A percentile compares a stretch with the other conserved stretches of the same genome.
These are phyloP conservation scores for Natator depressus DNA, from an alignment of 2,113 vertebrate genomes.

Conservation along the genomic window DNA sequence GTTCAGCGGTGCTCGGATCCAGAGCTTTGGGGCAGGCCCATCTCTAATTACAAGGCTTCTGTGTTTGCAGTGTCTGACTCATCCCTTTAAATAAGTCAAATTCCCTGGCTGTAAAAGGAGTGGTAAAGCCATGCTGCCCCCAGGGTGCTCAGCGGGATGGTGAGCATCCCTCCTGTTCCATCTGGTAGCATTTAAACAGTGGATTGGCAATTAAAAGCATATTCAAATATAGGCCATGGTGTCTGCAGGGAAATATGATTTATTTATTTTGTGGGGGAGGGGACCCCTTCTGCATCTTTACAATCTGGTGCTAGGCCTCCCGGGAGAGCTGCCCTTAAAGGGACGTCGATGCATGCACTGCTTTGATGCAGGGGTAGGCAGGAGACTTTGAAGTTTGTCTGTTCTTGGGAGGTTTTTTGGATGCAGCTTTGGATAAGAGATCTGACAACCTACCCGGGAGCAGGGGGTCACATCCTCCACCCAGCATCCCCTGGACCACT, in stretches of 20 bases:
- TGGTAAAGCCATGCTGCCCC: not conserved
- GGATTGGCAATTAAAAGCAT: not conserved
- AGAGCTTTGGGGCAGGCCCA: not conserved
- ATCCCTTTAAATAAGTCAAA: not conserved
- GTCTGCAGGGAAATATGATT: not conserved
- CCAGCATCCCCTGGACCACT: no score
- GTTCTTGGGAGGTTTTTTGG: not conserved
- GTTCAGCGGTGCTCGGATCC: not conserved
- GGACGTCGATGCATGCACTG: fast-evolving
- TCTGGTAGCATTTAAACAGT: not conserved
- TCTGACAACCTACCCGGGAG: not conserved
- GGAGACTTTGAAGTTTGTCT: not conserved
- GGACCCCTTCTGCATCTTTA: not conserved
- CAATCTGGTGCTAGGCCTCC: not conserved
- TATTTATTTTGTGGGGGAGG: fast-evolving
- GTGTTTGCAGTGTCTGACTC: not conserved
- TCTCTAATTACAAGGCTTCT: not conserved
- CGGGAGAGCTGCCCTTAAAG: not conserved
- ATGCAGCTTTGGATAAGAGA: not conserved
- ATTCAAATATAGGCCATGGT: not conserved
- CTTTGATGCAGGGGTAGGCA: fast-evolving
- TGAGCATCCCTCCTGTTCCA: not conserved
- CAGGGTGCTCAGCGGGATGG: not conserved
- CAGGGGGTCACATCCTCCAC: not conserved
- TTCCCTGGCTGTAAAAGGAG: not conserved